These are phyloP conservation scores for Homalodisca vitripennis DNA, from an alignment of 1,140 invertebrate species.

Conservation along the genomic window DNA sequence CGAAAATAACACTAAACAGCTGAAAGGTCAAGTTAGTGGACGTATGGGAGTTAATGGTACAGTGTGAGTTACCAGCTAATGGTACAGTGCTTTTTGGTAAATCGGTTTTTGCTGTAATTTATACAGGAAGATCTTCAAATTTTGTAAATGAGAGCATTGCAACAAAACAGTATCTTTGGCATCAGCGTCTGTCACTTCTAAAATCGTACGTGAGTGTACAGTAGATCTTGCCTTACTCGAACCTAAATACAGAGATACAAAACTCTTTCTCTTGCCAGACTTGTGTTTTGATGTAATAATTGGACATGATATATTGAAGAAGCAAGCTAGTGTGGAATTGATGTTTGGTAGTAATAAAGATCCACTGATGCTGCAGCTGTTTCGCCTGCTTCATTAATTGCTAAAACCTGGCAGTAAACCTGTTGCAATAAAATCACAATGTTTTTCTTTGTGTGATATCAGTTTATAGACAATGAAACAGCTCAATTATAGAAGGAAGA, in stretches of 20 bases:
- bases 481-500: neutral
- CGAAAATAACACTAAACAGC: neutral
- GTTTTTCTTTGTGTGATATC: too few species aligned
- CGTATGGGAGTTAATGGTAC: neutral
- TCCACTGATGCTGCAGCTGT: neutral
- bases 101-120: constrained; percentile 47
- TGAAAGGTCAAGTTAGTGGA: neutral
- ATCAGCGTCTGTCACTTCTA: neutral
- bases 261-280: neutral
- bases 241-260: neutral
- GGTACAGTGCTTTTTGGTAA: constrained; percentile 50
- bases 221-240: neutral
- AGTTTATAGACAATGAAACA: neutral
- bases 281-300: neutral
- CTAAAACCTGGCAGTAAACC: neutral
- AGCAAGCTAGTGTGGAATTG: neutral
- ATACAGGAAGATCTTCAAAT: neutral
- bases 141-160: neutral
- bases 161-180: constrained; percentile 50
- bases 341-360: neutral
- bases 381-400: neutral
- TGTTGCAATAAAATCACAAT: neutral
- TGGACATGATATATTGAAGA: neutral
- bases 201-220: neutral
- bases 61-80: neutral